A percentile compares a stretch with the other conserved stretches of the same genome.
Evolutionary conservation across 2,797 vertebrate species (phyloP).

Genomic region (Percopsis omiscomaycus): DNA sequence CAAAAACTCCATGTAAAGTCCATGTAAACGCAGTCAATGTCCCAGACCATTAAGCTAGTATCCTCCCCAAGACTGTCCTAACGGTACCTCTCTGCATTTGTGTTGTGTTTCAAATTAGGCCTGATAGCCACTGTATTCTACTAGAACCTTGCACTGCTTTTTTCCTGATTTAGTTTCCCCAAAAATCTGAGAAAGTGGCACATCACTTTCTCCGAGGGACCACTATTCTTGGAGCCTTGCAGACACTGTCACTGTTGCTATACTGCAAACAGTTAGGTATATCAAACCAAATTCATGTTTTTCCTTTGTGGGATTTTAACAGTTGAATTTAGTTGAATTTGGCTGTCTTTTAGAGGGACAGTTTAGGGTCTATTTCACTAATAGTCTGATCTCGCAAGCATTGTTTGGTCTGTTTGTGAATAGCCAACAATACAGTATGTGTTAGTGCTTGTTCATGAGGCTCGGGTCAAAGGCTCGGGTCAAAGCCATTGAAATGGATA

Average conservation of each 20-base stretch:
- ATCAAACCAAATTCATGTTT: too few relatives aligned
- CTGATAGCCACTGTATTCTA: too few relatives aligned
- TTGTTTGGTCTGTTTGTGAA: too few relatives aligned
- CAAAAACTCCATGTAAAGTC: too few relatives aligned
- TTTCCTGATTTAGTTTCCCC: conserved; percentile 50
- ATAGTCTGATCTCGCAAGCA: conserved; percentile 18
- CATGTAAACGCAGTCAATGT: too few relatives aligned
- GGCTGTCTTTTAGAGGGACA: background rate
- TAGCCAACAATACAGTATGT: conserved; percentile 1
- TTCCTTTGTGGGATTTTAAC: background rate
- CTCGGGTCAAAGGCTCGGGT: conserved; percentile 12
- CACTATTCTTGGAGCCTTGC: conserved; percentile 62
- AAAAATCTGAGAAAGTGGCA: conserved; percentile 65
- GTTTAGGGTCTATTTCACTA: conserved; percentile 11
- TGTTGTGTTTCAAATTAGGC: too few relatives aligned
- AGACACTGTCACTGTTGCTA: conserved; percentile 21
- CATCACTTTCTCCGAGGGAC: conserved; percentile 54
- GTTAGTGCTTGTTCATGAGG: conserved; percentile 32
- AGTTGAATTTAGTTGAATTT: too few relatives aligned
- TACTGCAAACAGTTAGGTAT: too few relatives aligned
- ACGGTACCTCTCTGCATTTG: too few relatives aligned
- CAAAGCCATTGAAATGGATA: conserved; percentile 24
- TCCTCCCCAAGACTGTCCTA: too few relatives aligned
- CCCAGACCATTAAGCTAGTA: too few relatives aligned
- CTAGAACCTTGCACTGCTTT: conserved; percentile 1